Percentiles rank a stretch among this genome's conserved stretches.
These are phyloP conservation scores for Phataginus tetradactyla DNA, from an alignment of 2,797 vertebrate genomes.

Conservation along the genomic window DNA sequence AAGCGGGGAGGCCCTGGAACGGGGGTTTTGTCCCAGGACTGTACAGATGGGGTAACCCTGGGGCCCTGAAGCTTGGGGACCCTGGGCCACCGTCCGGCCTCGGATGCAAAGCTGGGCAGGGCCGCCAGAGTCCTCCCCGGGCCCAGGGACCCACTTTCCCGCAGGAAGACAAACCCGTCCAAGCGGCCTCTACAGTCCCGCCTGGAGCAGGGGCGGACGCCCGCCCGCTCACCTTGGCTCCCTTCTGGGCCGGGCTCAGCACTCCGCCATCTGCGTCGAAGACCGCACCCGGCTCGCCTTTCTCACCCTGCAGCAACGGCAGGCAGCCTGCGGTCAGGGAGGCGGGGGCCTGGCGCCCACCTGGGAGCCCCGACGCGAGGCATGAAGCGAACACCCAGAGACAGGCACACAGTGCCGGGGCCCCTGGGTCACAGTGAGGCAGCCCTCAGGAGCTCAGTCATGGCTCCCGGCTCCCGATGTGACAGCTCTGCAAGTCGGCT, in stretches of 20 bases:
- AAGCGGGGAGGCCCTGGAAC: background rate
- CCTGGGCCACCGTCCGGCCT: accelerated
- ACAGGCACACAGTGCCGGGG: too few relatives aligned
- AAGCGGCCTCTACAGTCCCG: accelerated
- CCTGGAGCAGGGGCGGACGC: background rate
- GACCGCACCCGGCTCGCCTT: constrained; percentile 92
- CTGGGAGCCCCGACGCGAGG: accelerated
- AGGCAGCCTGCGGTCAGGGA: background rate
- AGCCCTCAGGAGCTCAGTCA: background rate
- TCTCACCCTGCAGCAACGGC: constrained; percentile 90
- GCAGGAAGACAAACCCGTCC: background rate
- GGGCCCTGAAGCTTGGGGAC: too few relatives aligned
- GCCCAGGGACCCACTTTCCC: background rate
- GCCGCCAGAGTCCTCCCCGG: background rate
- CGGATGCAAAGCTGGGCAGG: background rate
- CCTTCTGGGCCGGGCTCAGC: constrained; percentile 72
- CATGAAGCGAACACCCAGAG: accelerated
- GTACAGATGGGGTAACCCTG: accelerated
- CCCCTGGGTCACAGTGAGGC: background rate
- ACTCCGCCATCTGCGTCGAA: constrained; percentile 89
- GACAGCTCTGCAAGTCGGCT: background rate
- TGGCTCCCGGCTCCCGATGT: background rate
- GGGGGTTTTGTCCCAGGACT: background rate
- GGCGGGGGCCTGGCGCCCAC: background rate
- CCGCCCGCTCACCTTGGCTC: constrained; percentile 84